Evolutionary conservation across 2,888 invertebrate genomes (phyloP).

Genomic region (Calameuta pallipes): DNA sequence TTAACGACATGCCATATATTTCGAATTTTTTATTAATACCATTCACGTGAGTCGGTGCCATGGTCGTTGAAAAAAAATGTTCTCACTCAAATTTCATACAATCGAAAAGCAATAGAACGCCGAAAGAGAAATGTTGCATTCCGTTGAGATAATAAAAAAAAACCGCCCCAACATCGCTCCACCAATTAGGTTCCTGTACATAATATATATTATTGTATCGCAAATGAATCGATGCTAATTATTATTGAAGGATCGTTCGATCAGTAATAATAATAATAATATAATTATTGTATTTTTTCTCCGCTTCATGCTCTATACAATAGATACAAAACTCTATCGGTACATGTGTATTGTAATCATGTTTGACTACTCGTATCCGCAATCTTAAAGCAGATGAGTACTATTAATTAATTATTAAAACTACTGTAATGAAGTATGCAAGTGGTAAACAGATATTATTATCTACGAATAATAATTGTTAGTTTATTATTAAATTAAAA

Average conservation of each 20-base stretch:
- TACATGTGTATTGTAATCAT: conserved; percentile 49
- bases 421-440: conserved; percentile 49
- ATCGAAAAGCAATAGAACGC: conserved; percentile 16
- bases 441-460: conserved; percentile 50
- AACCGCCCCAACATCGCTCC: conserved; percentile 28
- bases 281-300: conserved; percentile 50
- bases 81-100: not conserved
- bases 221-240: conserved; percentile 40
- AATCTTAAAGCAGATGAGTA: conserved; percentile 30
- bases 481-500: conserved; percentile 47
- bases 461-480: conserved; percentile 50
- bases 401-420: conserved; percentile 38
- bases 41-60: not conserved
- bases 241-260: conserved; percentile 38
- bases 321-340: conserved; percentile 33
- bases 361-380: conserved; percentile 44
- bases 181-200: conserved; percentile 53
- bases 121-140: conserved; percentile 52
- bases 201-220: conserved; percentile 41
- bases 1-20: not conserved
- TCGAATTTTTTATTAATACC: not conserved
- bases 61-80: not conserved
- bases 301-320: conserved; percentile 54
- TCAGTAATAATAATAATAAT: conserved; percentile 29
- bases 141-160: conserved; percentile 43